A percentile compares a stretch with the other conserved stretches of the same genome.
phyloP scores from a whole-genome alignment of 2,113 vertebrate genomes.

The Hiodon tergisus region DNA sequence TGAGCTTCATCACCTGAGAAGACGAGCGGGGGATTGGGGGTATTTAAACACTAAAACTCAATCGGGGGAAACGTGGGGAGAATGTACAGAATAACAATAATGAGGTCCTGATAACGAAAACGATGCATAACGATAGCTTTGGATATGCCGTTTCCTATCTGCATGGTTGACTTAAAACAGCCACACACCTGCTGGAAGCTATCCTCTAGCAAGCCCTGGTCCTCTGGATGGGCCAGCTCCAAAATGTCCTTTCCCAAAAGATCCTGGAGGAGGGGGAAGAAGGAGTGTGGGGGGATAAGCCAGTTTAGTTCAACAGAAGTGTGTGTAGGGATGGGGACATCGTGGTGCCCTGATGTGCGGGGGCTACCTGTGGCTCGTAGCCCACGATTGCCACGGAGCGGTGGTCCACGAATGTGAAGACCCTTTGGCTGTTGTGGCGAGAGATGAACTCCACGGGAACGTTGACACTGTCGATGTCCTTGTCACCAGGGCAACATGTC shows the following conservation, averaged over 20 bases:
- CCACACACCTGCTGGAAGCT: constrained; percentile 84
- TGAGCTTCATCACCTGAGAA: constrained; percentile 87
- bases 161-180: background rate
- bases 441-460: constrained; percentile 95
- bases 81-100: too few species aligned
- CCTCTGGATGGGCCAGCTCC: constrained; percentile 89
- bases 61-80: background rate
- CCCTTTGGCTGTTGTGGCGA: constrained; percentile 81
- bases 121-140: too few species aligned
- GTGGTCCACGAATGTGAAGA: constrained; percentile 93
- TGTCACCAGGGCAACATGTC: constrained; percentile 83
- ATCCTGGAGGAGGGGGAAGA: constrained; percentile 64
- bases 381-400: constrained; percentile 82
- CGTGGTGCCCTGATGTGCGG: background rate
- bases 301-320: background rate
- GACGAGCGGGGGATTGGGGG: background rate
- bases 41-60: background rate
- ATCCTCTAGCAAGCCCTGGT: constrained; percentile 86
- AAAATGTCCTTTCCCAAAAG: constrained; percentile 89
- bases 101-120: too few species aligned
- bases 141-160: too few species aligned
- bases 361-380: constrained; percentile 85
- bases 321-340: fast-evolving
- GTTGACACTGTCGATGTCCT: constrained; percentile 73
- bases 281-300: background rate